Conservation (phyloP, 2,888 invertebrate species). For the Oligia strigilis region DNA sequence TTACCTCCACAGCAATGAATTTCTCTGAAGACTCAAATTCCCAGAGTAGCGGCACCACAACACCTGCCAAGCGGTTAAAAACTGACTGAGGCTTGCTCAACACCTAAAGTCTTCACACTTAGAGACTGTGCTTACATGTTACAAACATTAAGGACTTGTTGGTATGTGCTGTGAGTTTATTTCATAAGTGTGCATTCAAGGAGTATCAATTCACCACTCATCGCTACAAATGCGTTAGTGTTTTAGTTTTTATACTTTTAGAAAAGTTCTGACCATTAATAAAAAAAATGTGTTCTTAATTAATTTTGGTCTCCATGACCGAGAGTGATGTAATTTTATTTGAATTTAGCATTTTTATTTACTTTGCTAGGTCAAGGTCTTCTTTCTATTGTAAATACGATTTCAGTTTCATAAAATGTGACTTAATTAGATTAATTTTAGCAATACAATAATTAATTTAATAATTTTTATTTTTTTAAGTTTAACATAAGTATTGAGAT, state of each 20-base stretch:
- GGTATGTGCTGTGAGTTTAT: constrained; percentile 61
- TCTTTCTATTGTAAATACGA: constrained; percentile 66
- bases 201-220: constrained; percentile 44
- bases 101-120: constrained; percentile 55
- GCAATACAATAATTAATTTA: constrained; percentile 49
- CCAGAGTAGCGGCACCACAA: constrained; percentile 94
- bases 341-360: constrained; percentile 42
- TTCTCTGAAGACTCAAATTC: constrained; percentile 98
- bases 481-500: constrained; percentile 41
- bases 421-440: constrained; percentile 64
- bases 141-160: constrained; percentile 52
- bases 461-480: constrained; percentile 45
- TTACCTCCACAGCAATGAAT: constrained; percentile 95
- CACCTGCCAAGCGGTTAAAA: constrained; percentile 94
- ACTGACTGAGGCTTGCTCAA: constrained; percentile 90
- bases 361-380: constrained; percentile 42
- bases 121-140: constrained; percentile 57
- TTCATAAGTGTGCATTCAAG: constrained; percentile 56
- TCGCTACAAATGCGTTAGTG: constrained; percentile 47
- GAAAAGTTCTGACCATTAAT: constrained; percentile 38
- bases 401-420: constrained; percentile 65
- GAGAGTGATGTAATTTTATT: constrained; percentile 57
- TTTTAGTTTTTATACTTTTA: constrained; percentile 44
- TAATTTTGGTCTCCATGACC: constrained; percentile 35
- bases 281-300: constrained; percentile 49